Percentiles rank a stretch among this genome's conserved stretches.
Evolutionary conservation across 1,140 invertebrate species (phyloP).

Genomic region (Drosophila carrolli): DNA sequence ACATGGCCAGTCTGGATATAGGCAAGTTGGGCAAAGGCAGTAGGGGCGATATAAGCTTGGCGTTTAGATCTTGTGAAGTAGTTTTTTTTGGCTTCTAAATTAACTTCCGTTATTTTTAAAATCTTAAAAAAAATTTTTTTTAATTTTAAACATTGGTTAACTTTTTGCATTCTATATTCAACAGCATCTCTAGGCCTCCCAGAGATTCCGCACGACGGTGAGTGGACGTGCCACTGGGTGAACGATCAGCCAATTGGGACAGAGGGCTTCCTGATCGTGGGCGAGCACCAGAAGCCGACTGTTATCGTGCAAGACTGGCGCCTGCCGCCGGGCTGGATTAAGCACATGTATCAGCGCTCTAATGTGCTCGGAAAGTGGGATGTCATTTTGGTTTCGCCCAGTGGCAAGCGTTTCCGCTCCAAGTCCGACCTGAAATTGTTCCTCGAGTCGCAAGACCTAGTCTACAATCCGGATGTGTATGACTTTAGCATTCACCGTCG

Average conservation of each 20-base stretch:
- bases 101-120: too few relatives aligned
- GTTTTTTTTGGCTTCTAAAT: too few relatives aligned
- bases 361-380: conserved; percentile 92
- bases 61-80: too few relatives aligned
- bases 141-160: not conserved
- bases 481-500: conserved; percentile 88
- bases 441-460: conserved; percentile 85
- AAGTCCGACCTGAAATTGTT: conserved; percentile 87
- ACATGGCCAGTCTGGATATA: conserved; percentile 79
- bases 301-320: conserved; percentile 90
- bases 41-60: too few relatives aligned
- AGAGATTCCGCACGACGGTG: conserved; percentile 84
- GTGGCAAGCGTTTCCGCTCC: conserved; percentile 87
- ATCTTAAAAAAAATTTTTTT: too few relatives aligned
- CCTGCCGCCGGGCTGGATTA: conserved; percentile 90
- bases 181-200: conserved; percentile 68
- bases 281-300: conserved; percentile 86
- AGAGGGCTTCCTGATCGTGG: conserved; percentile 84
- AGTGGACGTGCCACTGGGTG: conserved; percentile 88
- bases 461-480: conserved; percentile 86
- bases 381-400: conserved; percentile 89
- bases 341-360: conserved; percentile 90
- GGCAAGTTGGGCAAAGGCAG: conserved; percentile 33
- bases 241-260: conserved; percentile 88
- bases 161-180: not conserved